phyloP scores from a whole-genome alignment of 2,113 vertebrate genomes.

The Manacus vitellinus region DNA sequence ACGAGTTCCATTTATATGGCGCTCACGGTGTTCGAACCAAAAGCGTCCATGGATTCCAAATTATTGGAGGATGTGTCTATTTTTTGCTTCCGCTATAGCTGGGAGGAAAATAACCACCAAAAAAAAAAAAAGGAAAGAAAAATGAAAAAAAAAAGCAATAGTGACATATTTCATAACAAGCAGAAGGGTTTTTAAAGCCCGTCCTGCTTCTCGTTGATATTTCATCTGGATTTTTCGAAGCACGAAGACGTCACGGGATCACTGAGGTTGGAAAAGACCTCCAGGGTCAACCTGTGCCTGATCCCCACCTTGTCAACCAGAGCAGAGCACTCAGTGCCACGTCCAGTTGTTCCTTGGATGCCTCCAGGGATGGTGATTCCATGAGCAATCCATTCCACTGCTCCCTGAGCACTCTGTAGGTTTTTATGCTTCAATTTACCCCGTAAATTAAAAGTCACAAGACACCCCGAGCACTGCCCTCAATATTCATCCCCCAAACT shows the following conservation, averaged over 20 bases:
- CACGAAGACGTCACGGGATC: neutral
- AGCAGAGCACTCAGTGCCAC: neutral
- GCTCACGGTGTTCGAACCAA: slow-evolving; percentile 5
- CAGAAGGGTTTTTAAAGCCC: neutral
- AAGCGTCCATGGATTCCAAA: slow-evolving; percentile 47
- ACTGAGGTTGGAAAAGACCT: neutral
- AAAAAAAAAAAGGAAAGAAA: neutral
- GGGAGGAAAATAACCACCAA: slow-evolving; percentile 31
- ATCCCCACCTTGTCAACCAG: neutral
- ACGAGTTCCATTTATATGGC: slow-evolving; percentile 34
- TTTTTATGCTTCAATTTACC: neutral
- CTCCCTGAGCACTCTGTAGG: neutral
- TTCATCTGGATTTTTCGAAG: neutral
- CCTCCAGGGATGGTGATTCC: neutral
- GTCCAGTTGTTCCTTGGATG: neutral
- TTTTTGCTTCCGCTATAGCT: slow-evolving; percentile 41
- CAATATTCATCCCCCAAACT: neutral
- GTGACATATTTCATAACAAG: slow-evolving; percentile 33
- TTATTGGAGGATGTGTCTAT: slow-evolving; percentile 49
- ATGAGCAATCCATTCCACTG: too few species aligned
- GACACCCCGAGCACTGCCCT: neutral
- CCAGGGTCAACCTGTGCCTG: neutral
- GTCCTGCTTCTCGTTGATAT: neutral
- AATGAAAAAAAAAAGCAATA: neutral
- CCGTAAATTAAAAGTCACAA: neutral